Evolutionary conservation across 2,797 vertebrate genomes (phyloP), one percentile per base, ranked within the genome.

Genomic region (Anableps anableps): DNA sequence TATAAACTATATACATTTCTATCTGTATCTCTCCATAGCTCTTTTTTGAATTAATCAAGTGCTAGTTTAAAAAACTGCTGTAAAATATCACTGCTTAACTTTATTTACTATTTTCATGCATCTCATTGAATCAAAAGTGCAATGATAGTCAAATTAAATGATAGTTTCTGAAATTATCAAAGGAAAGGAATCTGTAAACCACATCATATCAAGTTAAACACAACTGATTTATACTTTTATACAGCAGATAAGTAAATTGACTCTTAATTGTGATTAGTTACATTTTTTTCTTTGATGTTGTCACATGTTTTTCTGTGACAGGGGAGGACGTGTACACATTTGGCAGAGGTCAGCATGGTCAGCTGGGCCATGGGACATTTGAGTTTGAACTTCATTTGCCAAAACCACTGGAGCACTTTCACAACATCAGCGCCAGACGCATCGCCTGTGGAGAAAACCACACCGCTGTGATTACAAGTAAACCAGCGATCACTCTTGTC

Each of bases 331-430:
- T 98, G 31, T 98, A 97, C 85, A 95, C 96, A 13, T 98, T 98
- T 87, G 97, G 97, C 48, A 89, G 96, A 72, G 97, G 97, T 72
- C 97, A 97, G 45, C 95, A 96, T 79, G 97, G 97, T 41, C 97
- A 98, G 77, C 93, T 98, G 89, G 97, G 97, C 75, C 97, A 97
- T 1, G 97, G 97, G 8, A 97, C 96, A 45, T 96, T 96, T 86
- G 72, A 95, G 78, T 98, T 97, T 91, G 96, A 96, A 93, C 91
- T 93, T 13, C 88, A 94, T 68, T 81, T 95, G 87, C 97, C 97
- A 1, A 96, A 95, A 92, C 83, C 94, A 72, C 88, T 99, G 86
- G 95, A 96, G 60, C 86, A 87, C 81, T 90, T 97, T 86, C 94
- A 88, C 78, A 95, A 87, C 51, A 88, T 94, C 74, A 95, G 94